A percentile compares a stretch with the other conserved stretches of the same genome.
Evolutionary conservation across 1,140 invertebrate species (phyloP).

Genomic region (fruit fly (Drosophila melanogaster)): DNA sequence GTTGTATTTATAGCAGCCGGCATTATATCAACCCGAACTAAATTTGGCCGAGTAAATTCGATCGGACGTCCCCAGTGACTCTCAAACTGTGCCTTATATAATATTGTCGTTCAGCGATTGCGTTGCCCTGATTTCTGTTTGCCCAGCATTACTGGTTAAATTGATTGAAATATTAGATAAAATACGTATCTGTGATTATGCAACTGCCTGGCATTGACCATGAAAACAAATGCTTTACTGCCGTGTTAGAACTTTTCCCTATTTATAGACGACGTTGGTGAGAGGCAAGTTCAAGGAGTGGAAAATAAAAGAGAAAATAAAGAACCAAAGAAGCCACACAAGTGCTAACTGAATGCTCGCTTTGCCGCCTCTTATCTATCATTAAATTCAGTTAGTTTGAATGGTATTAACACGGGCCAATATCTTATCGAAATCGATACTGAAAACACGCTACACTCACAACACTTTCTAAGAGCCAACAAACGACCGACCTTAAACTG

Average conservation of each 20-base stretch:
- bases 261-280: constrained; percentile 18
- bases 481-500: constrained; percentile 61
- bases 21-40: constrained; percentile 73
- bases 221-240: constrained; percentile 34
- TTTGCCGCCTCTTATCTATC: constrained; percentile 42
- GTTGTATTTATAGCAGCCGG: constrained; percentile 77
- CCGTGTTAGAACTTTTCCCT: constrained; percentile 24
- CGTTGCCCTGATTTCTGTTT: constrained; percentile 38
- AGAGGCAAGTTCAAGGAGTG: constrained; percentile 52
- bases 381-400: constrained; percentile 7
- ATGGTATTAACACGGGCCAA: constrained; percentile 32
- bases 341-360: constrained; percentile 28
- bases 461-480: constrained; percentile 39
- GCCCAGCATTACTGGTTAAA: constrained; percentile 13
- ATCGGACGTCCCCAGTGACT: constrained; percentile 31
- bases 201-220: constrained; percentile 72
- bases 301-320: background rate
- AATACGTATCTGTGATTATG: constrained; percentile 53
- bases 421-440: constrained; percentile 52
- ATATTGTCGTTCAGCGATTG: constrained; percentile 25
- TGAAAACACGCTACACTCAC: constrained; percentile 12
- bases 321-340: constrained; percentile 28
- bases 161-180: constrained; percentile 16
- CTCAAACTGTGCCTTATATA: constrained; percentile 64
- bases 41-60: constrained; percentile 61